Conservation (phyloP, 1,140 invertebrate genomes). For the Dreissena rostriformis region DNA sequence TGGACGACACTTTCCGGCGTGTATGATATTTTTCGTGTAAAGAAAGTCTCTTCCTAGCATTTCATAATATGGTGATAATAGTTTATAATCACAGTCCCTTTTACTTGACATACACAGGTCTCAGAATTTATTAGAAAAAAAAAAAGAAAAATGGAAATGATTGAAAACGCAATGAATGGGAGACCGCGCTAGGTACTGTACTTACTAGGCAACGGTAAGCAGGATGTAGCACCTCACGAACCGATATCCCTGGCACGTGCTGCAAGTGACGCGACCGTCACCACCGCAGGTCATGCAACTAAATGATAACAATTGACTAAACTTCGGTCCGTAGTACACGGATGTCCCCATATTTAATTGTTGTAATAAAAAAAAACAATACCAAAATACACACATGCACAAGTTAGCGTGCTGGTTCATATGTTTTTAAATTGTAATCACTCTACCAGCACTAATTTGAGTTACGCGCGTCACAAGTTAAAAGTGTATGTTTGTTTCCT, state of each 20-base stretch:
- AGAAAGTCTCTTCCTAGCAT: too few species aligned
- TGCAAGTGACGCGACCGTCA: conserved; percentile 64
- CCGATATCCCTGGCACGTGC: conserved; percentile 62
- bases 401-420: neutral
- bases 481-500: too few species aligned
- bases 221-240: conserved; percentile 65
- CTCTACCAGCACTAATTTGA: neutral
- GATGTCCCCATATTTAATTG: neutral
- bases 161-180: too few species aligned
- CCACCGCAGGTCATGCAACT: conserved; percentile 62
- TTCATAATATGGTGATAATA: too few species aligned
- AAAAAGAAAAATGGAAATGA: too few species aligned
- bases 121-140: too few species aligned
- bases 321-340: neutral
- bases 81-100: too few species aligned
- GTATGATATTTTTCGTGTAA: too few species aligned
- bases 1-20: too few species aligned
- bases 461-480: neutral
- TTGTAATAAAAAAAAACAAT: neutral
- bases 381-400: neutral
- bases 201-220: conserved; percentile 78
- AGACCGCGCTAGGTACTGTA: conserved; percentile 1
- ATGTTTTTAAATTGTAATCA: neutral
- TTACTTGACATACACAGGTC: too few species aligned
- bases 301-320: neutral